These are phyloP conservation scores for Micropterix aruncella DNA, from an alignment of 2,888 invertebrate species.

Conservation along the genomic window DNA sequence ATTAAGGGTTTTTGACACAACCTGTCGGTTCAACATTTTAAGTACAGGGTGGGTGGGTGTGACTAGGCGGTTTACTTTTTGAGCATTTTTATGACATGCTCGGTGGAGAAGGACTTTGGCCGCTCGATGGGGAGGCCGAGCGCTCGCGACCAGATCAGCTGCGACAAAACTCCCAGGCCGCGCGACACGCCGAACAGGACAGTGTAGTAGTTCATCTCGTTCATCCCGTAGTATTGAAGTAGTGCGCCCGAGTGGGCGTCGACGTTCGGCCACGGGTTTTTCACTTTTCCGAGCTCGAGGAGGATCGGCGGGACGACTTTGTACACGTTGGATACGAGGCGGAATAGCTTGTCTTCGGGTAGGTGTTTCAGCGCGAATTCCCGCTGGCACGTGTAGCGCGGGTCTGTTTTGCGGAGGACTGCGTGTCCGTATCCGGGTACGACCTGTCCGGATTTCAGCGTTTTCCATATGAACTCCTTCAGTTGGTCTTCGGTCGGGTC, in stretches of 20 bases:
- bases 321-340: slow-evolving; percentile 81
- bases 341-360: slow-evolving; percentile 84
- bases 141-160: slow-evolving; percentile 77
- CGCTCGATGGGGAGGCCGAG: slow-evolving; percentile 75
- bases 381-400: slow-evolving; percentile 80
- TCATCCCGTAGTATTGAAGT: slow-evolving; percentile 79
- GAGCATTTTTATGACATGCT: slow-evolving; percentile 33
- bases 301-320: slow-evolving; percentile 88
- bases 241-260: slow-evolving; percentile 94
- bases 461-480: slow-evolving; percentile 96
- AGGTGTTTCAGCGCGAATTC: slow-evolving; percentile 90
- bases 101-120: slow-evolving; percentile 74
- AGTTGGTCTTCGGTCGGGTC: slow-evolving; percentile 80
- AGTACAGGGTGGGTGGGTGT: too few relatives aligned
- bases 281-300: slow-evolving; percentile 86
- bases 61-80: slow-evolving; percentile 5
- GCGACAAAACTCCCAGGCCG: slow-evolving; percentile 72
- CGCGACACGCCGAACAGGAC: slow-evolving; percentile 86
- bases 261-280: slow-evolving; percentile 98
- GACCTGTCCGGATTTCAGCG: slow-evolving; percentile 90
- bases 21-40: too few relatives aligned
- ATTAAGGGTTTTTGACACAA: too few relatives aligned
- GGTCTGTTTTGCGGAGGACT: slow-evolving; percentile 91
- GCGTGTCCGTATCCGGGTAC: slow-evolving; percentile 96
- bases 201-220: slow-evolving; percentile 89